phyloP scores from a whole-genome alignment of 2,113 vertebrate species.

The Aptenodytes patagonicus region DNA sequence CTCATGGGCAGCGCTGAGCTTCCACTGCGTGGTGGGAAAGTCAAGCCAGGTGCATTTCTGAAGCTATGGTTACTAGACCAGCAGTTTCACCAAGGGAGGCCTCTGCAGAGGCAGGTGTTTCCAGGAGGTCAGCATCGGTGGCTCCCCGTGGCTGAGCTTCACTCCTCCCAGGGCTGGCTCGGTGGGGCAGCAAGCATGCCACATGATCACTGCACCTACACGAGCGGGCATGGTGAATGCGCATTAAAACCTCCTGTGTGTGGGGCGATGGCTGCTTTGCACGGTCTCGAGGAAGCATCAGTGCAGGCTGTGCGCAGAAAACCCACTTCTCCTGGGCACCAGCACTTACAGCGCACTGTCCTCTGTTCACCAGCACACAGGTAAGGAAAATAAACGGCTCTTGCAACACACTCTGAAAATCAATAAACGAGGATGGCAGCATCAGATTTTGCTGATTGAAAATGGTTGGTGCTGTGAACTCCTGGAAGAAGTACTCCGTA shows the following conservation, averaged over 20 bases:
- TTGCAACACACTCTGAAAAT: not conserved
- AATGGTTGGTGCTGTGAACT: not conserved
- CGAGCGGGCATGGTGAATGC: rapidly evolving
- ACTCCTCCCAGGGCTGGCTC: not conserved
- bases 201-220: rapidly evolving
- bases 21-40: rapidly evolving
- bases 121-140: not conserved
- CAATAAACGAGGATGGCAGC: no score
- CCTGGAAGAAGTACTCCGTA: not conserved
- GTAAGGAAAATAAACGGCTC: not conserved
- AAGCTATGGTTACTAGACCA: no score
- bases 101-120: rapidly evolving
- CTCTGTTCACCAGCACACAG: not conserved
- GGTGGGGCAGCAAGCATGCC: no score
- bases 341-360: rapidly evolving
- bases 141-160: not conserved
- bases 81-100: not conserved
- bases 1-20: rapidly evolving
- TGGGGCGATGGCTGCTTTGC: not conserved
- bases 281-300: rapidly evolving
- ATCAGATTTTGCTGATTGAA: not conserved
- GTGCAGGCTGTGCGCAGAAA: not conserved
- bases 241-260: rapidly evolving
- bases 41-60: not conserved
- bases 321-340: not conserved